A percentile compares a stretch with the other conserved stretches of the same genome.
These are phyloP conservation scores for Drosophila prolongata DNA, from an alignment of 2,888 invertebrate species.

Conservation along the genomic window DNA sequence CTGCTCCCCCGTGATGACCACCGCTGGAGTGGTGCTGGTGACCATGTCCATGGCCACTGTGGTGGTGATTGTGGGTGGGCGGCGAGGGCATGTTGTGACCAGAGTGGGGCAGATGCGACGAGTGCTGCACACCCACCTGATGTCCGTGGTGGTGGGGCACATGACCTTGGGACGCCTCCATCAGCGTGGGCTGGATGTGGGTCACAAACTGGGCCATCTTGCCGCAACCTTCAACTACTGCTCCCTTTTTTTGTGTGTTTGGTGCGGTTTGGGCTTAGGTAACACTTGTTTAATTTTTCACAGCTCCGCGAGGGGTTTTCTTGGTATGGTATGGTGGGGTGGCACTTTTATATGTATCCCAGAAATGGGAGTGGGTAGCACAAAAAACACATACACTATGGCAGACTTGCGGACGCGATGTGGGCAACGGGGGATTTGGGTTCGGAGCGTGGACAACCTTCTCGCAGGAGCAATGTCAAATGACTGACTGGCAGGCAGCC, in stretches of 20 bases:
- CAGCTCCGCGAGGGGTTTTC: conserved; percentile 26
- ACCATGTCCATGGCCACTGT: conserved; percentile 51
- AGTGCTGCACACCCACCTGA: conserved; percentile 84
- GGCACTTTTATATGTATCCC: conserved; percentile 58
- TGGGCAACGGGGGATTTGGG: conserved; percentile 42
- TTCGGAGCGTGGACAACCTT: conserved; percentile 80
- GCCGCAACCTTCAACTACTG: conserved; percentile 28
- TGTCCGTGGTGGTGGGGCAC: conserved; percentile 86
- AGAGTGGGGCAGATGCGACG: conserved; percentile 84
- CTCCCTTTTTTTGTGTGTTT: conserved; percentile 17
- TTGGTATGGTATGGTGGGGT: not conserved
- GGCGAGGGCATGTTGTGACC: conserved; percentile 85
- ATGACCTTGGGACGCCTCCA: conserved; percentile 86
- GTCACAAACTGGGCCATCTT: conserved; percentile 87
- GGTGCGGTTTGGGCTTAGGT: conserved; percentile 22
- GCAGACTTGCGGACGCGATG: conserved; percentile 36
- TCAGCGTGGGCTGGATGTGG: conserved; percentile 86
- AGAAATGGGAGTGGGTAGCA: conserved; percentile 53
- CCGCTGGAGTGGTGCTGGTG: conserved; percentile 18
- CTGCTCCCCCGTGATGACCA: conserved; percentile 44
- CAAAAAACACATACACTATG: conserved; percentile 35
- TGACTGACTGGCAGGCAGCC: conserved; percentile 67
- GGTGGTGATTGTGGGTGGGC: conserved; percentile 82
- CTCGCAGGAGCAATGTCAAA: conserved; percentile 82
- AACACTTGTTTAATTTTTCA: conserved; percentile 56